phyloP scores from a whole-genome alignment of 2,797 vertebrate genomes.

The Setipinna tenuifilis region DNA sequence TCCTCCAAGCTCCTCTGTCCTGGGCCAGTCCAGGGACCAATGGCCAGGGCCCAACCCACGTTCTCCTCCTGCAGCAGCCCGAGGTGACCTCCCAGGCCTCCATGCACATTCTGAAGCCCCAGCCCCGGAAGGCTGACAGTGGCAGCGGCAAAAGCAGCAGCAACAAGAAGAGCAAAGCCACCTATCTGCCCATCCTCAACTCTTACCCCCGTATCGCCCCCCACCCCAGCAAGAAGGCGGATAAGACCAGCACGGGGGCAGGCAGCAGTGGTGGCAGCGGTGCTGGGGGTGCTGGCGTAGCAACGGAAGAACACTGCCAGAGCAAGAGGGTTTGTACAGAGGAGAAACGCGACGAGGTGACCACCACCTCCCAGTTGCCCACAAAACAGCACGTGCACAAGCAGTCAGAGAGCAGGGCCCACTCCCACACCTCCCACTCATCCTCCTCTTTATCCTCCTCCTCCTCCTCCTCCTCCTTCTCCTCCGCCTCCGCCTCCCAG shows the following conservation, averaged over 20 bases:
- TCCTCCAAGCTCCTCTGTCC: constrained; percentile 56
- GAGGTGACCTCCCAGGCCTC: constrained; percentile 42
- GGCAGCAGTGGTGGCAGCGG: constrained; percentile 37
- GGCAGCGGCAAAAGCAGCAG: constrained; percentile 22
- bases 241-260: constrained; percentile 46
- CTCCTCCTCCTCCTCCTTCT: not conserved
- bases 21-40: constrained; percentile 44
- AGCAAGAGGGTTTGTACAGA: constrained; percentile 71
- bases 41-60: constrained; percentile 44
- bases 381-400: constrained; percentile 48
- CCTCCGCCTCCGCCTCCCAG: not conserved
- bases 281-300: not conserved
- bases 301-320: constrained; percentile 58
- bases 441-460: constrained; percentile 29
- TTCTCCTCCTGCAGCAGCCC: constrained; percentile 67
- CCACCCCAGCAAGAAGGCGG: constrained; percentile 71
- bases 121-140: constrained; percentile 37
- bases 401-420: constrained; percentile 42
- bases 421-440: not conserved
- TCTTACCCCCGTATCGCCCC: constrained; percentile 75
- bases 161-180: constrained; percentile 56
- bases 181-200: constrained; percentile 70
- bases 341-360: constrained; percentile 46
- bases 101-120: constrained; percentile 51
- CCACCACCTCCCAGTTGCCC: constrained; percentile 33